These are phyloP conservation scores for Ischnura elegans DNA, from an alignment of 2,888 invertebrate genomes.

Conservation along the genomic window DNA sequence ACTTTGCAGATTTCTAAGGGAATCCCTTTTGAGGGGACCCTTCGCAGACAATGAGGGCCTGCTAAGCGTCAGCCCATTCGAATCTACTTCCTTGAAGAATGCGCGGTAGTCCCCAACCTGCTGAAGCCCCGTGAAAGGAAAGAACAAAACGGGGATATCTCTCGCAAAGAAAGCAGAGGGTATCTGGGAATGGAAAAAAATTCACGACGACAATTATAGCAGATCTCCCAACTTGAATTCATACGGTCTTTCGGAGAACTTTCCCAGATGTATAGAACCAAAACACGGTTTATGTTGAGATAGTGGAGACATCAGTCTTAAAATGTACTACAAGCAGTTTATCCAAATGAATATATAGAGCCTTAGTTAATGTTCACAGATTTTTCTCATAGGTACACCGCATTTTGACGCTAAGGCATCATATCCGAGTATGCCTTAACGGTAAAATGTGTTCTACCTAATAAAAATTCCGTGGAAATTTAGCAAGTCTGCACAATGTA, in stretches of 20 bases:
- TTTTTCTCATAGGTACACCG: too few relatives aligned
- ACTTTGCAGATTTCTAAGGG: constrained; percentile 49
- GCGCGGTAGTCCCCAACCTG: neutral
- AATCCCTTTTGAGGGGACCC: neutral
- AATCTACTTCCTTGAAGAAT: neutral
- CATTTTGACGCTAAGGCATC: too few relatives aligned
- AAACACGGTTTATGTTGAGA: too few relatives aligned
- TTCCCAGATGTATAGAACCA: neutral
- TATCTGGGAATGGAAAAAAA: neutral
- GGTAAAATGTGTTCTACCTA: too few relatives aligned
- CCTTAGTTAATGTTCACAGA: too few relatives aligned
- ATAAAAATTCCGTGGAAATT: too few relatives aligned
- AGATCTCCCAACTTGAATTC: neutral
- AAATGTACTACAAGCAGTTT: too few relatives aligned
- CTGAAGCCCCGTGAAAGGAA: neutral
- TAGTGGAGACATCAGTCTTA: too few relatives aligned
- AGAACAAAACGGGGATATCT: neutral
- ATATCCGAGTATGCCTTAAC: too few relatives aligned
- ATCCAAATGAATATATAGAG: too few relatives aligned
- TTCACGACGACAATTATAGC: neutral
- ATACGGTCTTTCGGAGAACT: neutral
- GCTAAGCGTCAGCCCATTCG: neutral
- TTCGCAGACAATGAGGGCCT: constrained; percentile 35
- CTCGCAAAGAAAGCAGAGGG: neutral
- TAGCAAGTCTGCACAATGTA: too few relatives aligned